Evolutionary conservation across 2,113 vertebrate species (phyloP), one percentile per base, ranked within the genome.

Genomic region (Misgurnus anguillicaudatus): DNA sequence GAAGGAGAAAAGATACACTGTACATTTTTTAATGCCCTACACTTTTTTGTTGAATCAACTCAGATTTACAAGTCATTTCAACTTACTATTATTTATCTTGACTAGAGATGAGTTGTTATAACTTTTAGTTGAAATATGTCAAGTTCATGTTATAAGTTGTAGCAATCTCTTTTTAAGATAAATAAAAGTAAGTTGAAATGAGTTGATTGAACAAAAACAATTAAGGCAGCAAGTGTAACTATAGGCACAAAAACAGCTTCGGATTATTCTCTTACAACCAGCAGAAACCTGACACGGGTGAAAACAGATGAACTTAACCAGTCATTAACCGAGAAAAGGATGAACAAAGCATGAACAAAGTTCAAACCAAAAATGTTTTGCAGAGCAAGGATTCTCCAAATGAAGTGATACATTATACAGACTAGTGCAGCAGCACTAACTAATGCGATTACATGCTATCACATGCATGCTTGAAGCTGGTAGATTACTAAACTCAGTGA

Each of bases 361-460:
- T 16, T 51, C 4, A 51, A 47, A 41, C 14, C 31, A 17, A 63
- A 39, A 67, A 67, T 67, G n/a, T n/a, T n/a, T 41, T 13, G 41
- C 65, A 51, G 4, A 17, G 9, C 17, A 65, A 45, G 9, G 51
- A 53, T 17, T 53, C 16, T 16, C 51, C 0, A 17, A 53, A 53
- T 2, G n/a, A 7, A 19, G 53, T 17, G 7, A 55, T n/a, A n/a
- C 17, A 57, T 57, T 19, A n/a, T 57, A 57, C 17, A 16, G 47
- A 51, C 13, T 51, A 13, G 4, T 51, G 24, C 47, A 69, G 24
- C 14, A 75, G 63, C 76, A 81, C 75, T 82, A 82, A 76, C 31
- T 19, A 19, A 38, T 31, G 14, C 31, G 19, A 9, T 73, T 65
- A n/a, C n/a, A n/a, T n/a, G 41, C 8, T 2, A 16, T 51, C 11